Evolutionary conservation across 2,888 invertebrate genomes (phyloP).

Genomic region (Callosobruchus maculatus): DNA sequence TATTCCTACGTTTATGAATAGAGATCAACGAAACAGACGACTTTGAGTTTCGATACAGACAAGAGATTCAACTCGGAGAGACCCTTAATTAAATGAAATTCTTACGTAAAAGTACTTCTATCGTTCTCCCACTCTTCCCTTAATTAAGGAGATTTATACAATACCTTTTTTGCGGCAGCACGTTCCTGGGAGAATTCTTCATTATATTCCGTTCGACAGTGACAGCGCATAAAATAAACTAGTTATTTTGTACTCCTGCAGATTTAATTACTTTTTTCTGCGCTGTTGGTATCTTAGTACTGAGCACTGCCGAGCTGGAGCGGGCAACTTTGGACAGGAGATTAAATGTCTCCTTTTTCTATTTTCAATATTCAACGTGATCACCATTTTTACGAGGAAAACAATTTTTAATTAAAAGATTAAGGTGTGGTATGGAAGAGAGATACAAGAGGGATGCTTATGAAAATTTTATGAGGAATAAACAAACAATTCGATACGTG

Average conservation of each 20-base stretch:
- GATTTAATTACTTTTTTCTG: conserved; percentile 25
- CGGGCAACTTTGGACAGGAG: not conserved
- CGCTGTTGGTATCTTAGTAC: not conserved
- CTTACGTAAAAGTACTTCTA: not conserved
- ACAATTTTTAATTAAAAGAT: not conserved
- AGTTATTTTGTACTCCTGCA: conserved; percentile 25
- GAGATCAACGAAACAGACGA: not conserved
- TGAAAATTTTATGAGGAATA: not conserved
- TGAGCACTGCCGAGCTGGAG: not conserved
- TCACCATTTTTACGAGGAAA: not conserved
- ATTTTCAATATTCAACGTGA: not conserved
- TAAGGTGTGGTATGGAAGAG: not conserved
- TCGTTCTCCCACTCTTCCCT: not conserved
- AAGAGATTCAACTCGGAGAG: no score
- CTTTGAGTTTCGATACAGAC: not conserved
- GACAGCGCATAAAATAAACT: conserved; percentile 28
- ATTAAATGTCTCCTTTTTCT: not conserved
- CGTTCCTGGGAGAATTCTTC: conserved; percentile 24
- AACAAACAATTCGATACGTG: no score
- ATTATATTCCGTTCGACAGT: conserved; percentile 21
- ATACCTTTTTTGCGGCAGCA: conserved; percentile 14
- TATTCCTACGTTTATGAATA: not conserved
- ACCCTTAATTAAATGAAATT: not conserved
- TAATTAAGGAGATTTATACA: conserved; percentile 22
- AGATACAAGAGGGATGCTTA: not conserved